Evolutionary conservation across 2,888 invertebrate species (phyloP), one percentile per base, ranked within the genome.

Genomic region (Ennomos quercinarius): DNA sequence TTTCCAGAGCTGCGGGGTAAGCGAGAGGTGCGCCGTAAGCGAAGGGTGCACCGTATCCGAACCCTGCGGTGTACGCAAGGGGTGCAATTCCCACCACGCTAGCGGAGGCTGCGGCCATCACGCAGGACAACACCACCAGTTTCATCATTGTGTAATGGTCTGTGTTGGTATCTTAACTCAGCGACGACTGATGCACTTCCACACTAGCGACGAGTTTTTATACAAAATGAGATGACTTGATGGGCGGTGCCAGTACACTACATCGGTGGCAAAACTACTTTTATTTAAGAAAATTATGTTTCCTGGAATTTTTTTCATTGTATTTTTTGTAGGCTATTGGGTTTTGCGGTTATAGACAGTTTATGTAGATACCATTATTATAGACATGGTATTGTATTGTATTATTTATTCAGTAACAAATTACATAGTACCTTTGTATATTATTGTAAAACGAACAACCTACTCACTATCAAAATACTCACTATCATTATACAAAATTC

Each of bases 91-190:
- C 64, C 56, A 77, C 17, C 36, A 70, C 67, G 41, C 74, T 63
- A 17, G 94, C 94, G 61, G 91, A 88, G 69, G 91, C 94, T 68
- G 93, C 86, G 68, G 94, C 94, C 83, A 95, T 71, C 73, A 95
- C 79, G 87, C 94, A 94, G 78, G 93, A 94, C 89, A 95, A 93
- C 84, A 94, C 94, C 92, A 94, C 93, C 93, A 93, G 83, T 78
- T 91, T 91, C 83, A 91, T 80, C 93, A 93, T 93, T 71, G 75
- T 89, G 83, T 73, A 79, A 77, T 83, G 89, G 90, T 89, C 89
- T 91, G 91, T 91, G 88, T 87, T 87, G 83, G 54, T 76, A 70
- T 74, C 71, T 78, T 70, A 49, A 71, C 70, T 76, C 56, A 58
- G 62, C 67, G 72, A 81, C 83, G 76, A 90, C 89, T 90, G 89